These are phyloP conservation scores for Tichodroma muraria DNA, from an alignment of 2,113 vertebrate species.

Conservation along the genomic window DNA sequence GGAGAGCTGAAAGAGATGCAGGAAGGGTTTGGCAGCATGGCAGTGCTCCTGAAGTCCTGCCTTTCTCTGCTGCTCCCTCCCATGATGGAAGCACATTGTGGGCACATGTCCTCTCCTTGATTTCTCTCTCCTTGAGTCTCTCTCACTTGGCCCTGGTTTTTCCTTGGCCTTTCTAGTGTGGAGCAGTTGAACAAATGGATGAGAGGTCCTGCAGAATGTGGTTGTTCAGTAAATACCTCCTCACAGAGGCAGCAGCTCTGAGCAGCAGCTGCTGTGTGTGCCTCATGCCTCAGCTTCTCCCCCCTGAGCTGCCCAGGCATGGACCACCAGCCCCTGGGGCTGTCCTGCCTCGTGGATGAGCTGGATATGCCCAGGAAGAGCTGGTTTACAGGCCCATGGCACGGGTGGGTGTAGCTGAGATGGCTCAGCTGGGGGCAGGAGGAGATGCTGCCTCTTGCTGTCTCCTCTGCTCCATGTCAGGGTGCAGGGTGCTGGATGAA, in stretches of 20 bases:
- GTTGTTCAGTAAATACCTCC: neutral
- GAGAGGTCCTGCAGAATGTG: fast-evolving
- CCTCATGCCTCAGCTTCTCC: neutral
- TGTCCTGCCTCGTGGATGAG: neutral
- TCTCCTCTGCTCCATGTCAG: fast-evolving
- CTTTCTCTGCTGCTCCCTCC: neutral
- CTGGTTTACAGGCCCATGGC: fast-evolving
- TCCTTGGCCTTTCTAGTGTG: neutral
- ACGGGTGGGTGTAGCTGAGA: fast-evolving
- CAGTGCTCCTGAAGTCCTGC: neutral
- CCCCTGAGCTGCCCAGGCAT: fast-evolving
- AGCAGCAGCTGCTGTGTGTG: fast-evolving
- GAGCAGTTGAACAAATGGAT: neutral
- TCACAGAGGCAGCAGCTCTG: neutral
- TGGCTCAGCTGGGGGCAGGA: neutral
- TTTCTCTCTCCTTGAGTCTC: too few species aligned
- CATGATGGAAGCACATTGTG: fast-evolving
- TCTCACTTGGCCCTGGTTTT: neutral
- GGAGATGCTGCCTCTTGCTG: neutral
- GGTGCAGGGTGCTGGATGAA: neutral
- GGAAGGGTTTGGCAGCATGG: neutral
- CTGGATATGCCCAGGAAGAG: neutral
- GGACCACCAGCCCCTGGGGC: fast-evolving
- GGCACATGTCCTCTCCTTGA: fast-evolving
- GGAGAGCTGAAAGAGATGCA: neutral